phyloP scores from a whole-genome alignment of 2,797 vertebrate genomes.

The Knipowitschia caucasica region DNA sequence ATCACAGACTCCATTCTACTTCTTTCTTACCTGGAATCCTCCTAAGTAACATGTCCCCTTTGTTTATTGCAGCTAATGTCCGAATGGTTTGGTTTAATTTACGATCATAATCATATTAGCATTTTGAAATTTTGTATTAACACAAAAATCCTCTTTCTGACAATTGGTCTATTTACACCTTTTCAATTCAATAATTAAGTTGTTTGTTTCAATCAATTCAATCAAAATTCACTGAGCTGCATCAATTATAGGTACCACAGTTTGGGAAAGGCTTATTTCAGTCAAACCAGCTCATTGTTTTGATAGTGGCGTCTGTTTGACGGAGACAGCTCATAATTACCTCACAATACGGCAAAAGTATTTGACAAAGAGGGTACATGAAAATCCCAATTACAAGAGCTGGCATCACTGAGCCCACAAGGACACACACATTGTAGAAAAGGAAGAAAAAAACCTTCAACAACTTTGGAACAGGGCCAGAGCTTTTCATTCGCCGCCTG shows the following conservation, averaged over 20 bases:
- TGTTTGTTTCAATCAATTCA: no score
- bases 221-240: not conserved
- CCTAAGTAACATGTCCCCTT: no score
- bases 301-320: slow-evolving; percentile 38
- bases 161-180: no score
- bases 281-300: not conserved
- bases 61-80: no score
- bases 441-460: slow-evolving; percentile 31
- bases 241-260: not conserved
- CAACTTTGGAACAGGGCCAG: slow-evolving; percentile 35
- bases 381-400: slow-evolving; percentile 51
- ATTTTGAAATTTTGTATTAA: no score
- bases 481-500: slow-evolving; percentile 18
- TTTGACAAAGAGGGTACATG: slow-evolving; percentile 14
- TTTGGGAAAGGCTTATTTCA: not conserved
- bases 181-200: no score
- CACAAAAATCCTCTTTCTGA: no score
- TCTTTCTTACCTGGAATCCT: no score
- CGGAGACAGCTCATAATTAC: slow-evolving; percentile 43
- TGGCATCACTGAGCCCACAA: slow-evolving; percentile 29
- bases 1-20: no score
- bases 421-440: slow-evolving; percentile 16
- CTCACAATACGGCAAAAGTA: slow-evolving; percentile 53
- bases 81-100: no score
- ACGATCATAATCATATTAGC: no score